Evolutionary conservation across 2,888 invertebrate species (phyloP).

Genomic region (Eupithecia pulchellata): DNA sequence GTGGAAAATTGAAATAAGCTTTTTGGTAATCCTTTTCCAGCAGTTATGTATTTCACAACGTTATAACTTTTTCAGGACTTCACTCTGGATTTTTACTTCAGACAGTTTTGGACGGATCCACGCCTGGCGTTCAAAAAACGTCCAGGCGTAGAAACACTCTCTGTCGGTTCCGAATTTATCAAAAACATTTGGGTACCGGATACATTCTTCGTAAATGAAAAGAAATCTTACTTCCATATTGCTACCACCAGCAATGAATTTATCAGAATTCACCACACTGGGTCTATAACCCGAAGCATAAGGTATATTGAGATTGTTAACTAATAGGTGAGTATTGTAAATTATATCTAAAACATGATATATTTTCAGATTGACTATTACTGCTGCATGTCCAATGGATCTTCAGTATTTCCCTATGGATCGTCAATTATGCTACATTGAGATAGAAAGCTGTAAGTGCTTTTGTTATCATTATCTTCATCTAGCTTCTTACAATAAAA

Average conservation of each 20-base stretch:
- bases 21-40: neutral
- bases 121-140: slow-evolving; percentile 95
- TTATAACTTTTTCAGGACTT: slow-evolving; percentile 90
- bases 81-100: slow-evolving; percentile 98
- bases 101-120: slow-evolving; percentile 99
- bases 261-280: slow-evolving; percentile 97
- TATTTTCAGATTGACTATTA: slow-evolving; percentile 93
- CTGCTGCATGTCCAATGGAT: slow-evolving; percentile 98
- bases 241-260: slow-evolving; percentile 99
- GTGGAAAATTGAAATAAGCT: too few relatives aligned
- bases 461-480: slow-evolving; percentile 11
- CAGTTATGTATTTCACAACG: slow-evolving; percentile 42
- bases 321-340: neutral
- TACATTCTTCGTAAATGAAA: slow-evolving; percentile 99
- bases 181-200: slow-evolving; percentile 99
- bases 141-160: slow-evolving; percentile 94
- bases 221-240: slow-evolving; percentile 99
- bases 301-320: slow-evolving; percentile 86
- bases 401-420: slow-evolving; percentile 98
- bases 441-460: slow-evolving; percentile 98
- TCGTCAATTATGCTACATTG: slow-evolving; percentile 96
- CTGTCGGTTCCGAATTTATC: slow-evolving; percentile 97
- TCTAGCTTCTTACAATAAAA: slow-evolving; percentile 15
- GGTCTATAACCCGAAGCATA: slow-evolving; percentile 97
- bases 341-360: neutral